Base-by-base conservation (phyloP, 2,888 invertebrate genomes). In the Caenorhabditis japonica region DNA sequence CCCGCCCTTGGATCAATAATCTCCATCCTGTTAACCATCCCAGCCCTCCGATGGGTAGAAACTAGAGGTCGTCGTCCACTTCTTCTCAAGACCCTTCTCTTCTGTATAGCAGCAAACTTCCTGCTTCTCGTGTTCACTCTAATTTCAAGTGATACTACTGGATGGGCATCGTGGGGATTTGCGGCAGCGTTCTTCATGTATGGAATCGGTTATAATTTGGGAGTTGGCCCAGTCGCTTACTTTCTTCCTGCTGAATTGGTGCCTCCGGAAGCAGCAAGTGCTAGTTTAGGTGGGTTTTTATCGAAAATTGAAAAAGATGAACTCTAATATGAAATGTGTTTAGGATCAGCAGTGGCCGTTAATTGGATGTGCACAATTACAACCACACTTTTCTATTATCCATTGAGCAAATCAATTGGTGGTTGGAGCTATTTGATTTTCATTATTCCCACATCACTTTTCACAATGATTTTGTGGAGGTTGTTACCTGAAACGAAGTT, bases 351-450 rank as follows among this genome's bases (percentile, higher is more conserved):
- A 0, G 84, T 85, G 5, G 85, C 84, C 8, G 64, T 72, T 8
- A 85, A 85, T 49, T 85, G 85, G 84, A 47, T 83, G 3, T 77
- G 76, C 36, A 80, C 79, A 1, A 75, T 81, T 38, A 27, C 84
- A 19, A 84, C 84, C 0, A 85, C 83, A 2, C 51, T 85, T 8
- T 44, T 79, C 43, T 85, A 80, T 43, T 85, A 85, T 64, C 85
- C 85, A 1, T 36, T 84, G n/a, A 79, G 77, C 27, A 61, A 77
- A 36, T 53, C 73, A 2, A 56, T 84, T 12, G 85, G 85, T 13
- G 85, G 85, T 38, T 85, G 82, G 81, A 83, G 82, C 51, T 85
- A 84, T 69, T 36, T 84, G 15, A 53, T 85, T 15, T 85, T 85
- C 46, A 84, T 84, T 19, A 46, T 85, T 39, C 85, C 85, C 1